Conservation (phyloP, 53 echinoderm and acorn worm genomes). For the Zoroaster sp. region DNA sequence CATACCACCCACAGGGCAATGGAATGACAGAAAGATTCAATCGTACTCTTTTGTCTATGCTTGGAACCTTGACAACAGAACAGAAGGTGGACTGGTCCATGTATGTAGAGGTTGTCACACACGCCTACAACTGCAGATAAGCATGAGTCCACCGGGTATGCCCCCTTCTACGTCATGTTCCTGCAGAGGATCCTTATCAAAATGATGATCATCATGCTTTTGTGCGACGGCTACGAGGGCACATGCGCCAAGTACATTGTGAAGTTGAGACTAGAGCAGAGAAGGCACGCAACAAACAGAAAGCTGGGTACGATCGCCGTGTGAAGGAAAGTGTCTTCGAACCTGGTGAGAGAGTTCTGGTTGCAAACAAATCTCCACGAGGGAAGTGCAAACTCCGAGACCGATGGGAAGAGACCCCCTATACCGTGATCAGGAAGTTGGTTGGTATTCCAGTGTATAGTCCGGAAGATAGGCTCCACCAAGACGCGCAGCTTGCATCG, state of each 20-base stretch:
- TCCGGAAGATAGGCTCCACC: background rate
- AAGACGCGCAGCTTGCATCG: background rate
- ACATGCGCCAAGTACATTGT: background rate
- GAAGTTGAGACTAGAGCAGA: background rate
- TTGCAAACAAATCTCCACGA: background rate
- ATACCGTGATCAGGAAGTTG: background rate
- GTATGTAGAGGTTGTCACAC: background rate
- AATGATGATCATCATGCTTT: background rate
- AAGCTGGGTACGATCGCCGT: background rate
- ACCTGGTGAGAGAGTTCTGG: conserved; percentile 31
- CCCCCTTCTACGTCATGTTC: conserved; percentile 39
- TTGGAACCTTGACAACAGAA: conserved; percentile 45
- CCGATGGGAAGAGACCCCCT: conserved; percentile 3
- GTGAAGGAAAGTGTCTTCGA: background rate
- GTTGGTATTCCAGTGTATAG: background rate
- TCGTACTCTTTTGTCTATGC: conserved; percentile 40
- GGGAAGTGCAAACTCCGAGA: conserved; percentile 6
- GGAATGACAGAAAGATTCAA: conserved; percentile 52
- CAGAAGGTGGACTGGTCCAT: conserved; percentile 20
- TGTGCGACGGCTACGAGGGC: background rate
- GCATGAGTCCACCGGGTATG: conserved; percentile 18
- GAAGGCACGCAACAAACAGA: background rate
- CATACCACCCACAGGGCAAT: conserved; percentile 63
- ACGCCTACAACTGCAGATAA: conserved; percentile 23
- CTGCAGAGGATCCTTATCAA: background rate